Evolutionary conservation across 92 coral and sea anemone genomes (phyloP), one percentile per base, ranked within the genome.

Genomic region (Galaxea fascicularis): DNA sequence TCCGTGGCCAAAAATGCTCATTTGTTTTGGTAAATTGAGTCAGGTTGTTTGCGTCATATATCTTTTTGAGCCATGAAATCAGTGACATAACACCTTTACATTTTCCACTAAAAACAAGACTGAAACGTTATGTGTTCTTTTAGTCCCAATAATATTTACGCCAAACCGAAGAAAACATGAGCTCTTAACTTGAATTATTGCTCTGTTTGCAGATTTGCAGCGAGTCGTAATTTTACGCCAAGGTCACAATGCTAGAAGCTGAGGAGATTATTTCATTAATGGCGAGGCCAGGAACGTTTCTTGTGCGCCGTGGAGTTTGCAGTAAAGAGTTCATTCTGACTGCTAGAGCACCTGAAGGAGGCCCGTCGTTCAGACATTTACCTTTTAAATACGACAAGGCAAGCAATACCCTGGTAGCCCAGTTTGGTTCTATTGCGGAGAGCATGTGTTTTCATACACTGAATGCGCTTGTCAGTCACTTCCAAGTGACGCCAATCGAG

Each of bases 231-330:
- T 96, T 86, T 85, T 94, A 89, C 83, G 93, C 89, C 80, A 85
- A 91, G 14, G 85, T 93, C 53, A 68, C 91, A 3, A 78, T 73
- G 28, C 62, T 80, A 47, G 91, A 91, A 30, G 95, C 98, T 8
- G 99, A 96, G 83, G 93, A 78, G 62, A 89, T 90, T 78, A 89
- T 96, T 54, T 77, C 79, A 3, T 82, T 71, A 20, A 83, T 75
- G 58, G 89, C 83, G 69, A 82, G 90, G n/a, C 94, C 89, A 26
- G 99, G 99, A 14, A 93, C 99, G 22, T 96, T 96, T 86, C 54
- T 96, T 56, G 92, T 91, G n/a, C 99, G 97, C 21, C 83, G 91
- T 25, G 99, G 98, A 16, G 41, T 10, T 8, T 77, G 26, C 67
- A 88, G 82, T 35, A 91, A 82, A 35, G 98, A 91, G 68, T 95